These are phyloP conservation scores for Amphibalanus amphitrite DNA, from an alignment of 1,140 invertebrate genomes.

Conservation along the genomic window DNA sequence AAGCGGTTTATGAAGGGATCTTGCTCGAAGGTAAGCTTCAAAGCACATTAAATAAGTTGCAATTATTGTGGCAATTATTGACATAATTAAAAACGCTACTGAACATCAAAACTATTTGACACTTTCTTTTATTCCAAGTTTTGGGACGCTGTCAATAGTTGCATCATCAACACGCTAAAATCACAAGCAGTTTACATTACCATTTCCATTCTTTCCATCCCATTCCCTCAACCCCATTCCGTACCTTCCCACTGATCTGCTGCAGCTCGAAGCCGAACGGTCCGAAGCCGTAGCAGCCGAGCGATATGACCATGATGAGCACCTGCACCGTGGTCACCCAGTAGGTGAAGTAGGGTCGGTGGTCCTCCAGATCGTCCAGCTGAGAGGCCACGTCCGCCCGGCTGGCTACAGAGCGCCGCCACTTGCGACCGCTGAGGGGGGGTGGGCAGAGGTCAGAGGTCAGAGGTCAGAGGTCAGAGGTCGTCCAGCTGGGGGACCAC, in stretches of 20 bases:
- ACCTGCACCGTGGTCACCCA: constrained; percentile 96
- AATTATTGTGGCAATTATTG: no score
- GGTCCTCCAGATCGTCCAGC: constrained; percentile 68
- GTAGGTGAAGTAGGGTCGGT: constrained; percentile 94
- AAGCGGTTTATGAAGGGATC: no score
- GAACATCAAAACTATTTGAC: no score
- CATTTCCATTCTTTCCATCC: no score
- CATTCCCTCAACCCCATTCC: constrained; percentile 7
- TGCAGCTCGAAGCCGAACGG: constrained; percentile 72
- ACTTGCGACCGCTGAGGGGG: neutral
- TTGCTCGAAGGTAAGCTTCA: no score
- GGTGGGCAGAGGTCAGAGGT: neutral
- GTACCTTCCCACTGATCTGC: constrained; percentile 52
- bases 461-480: neutral
- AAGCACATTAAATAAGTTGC: no score
- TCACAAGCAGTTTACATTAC: no score
- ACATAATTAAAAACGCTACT: no score
- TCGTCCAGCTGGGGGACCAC: neutral
- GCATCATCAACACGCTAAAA: no score
- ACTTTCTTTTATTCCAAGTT: no score
- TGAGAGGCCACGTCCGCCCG: neutral
- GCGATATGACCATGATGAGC: constrained; percentile 68
- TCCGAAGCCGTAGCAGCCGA: constrained; percentile 85
- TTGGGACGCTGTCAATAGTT: no score
- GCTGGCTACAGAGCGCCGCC: neutral